Evolutionary conservation across 2,797 vertebrate species (phyloP), one percentile per base, ranked within the genome.

Genomic region (Heteromormyrus szaboi): DNA sequence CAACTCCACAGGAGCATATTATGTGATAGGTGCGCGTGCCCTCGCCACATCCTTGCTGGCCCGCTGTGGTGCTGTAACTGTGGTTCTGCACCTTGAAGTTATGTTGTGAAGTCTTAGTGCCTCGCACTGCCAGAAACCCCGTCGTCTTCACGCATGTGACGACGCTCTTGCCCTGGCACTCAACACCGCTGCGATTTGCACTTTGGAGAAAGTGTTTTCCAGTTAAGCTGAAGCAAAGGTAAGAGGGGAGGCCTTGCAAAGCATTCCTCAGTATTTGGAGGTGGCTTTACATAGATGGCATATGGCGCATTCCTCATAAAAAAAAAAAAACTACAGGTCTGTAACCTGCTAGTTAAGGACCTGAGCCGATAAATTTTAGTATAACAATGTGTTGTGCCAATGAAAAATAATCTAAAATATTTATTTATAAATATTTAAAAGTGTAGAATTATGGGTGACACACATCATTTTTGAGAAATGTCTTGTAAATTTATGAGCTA

Each of bases 211-310:
- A 46, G 76, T 46, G 76, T 46, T 81, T n/a, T 81, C 41, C 76
- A 81, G 19, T 81, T 44, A 46, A 81, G 41, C 76, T 81, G 76
- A 81, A n/a, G 41, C 46, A 81, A 81, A 81, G 76, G 76, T 81
- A 46, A 81, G 76, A n/a, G 41, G 19, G 11, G 76, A 81, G 76
- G 76, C 41, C 41, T 2, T 46, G 76, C 7, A 9, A 44, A 81
- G 41, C 76, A 44, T 79, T 37, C 29, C 68, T 17, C 68, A 41
- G 76, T 22, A 4, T 81, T 44, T 81, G 6, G 41, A 22, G 76
- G 68, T 17, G 33, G 68, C 29, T 72, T 17, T 17, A 19, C 33
- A 37, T 72, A 17, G 12, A 37, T 2, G 9, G 59, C 9, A 65
- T 1, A 0, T 65, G 59, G 8, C n/a, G n/a, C n/a, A 59, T 5